Base-by-base conservation (phyloP, 2,888 invertebrate genomes). In the Cheilosia vernalis region DNA sequence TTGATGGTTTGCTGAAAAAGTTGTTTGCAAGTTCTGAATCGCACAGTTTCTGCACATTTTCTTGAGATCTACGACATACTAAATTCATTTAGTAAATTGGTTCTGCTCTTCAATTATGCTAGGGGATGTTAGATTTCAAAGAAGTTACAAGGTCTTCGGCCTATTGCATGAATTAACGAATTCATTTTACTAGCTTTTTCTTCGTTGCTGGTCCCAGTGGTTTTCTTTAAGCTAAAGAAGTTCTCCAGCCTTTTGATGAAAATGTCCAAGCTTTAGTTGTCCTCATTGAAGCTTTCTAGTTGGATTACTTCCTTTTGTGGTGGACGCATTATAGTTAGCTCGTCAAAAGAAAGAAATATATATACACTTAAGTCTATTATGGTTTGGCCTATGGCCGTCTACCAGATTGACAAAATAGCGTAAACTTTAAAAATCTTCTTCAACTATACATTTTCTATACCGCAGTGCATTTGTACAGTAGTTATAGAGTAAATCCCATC, bases 141-240 rank as follows among this genome's bases (percentile, higher is more conserved):
- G 72, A 10, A 79, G 19, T 56, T 73, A 63, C 0, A 73, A 15
- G 13, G 63, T 63, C 42, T 63, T 61, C 37, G 73, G 4, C 0
- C 73, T 4, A 74, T 56, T 33, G 56, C 55, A 30, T 70, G 56
- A 37, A 53, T 58, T 24, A 49, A 17, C 64, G 47, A 49, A 37
- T 70, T 17, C 19, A 21, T 67, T 64, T 58, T 64, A 4, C 33
- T 67, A 3, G 10, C n/a, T 49, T 51, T 10, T 0, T 27, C 27
- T 27, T 27, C 27, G 6, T 27, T 27, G 27, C 27, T 17, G 17
- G 47, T 47, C 17, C 47, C 47, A 5, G 17, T 19, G 1, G 19
- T 17, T 17, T 44, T 66, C 93, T 94, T 42, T 92, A 95, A 53
- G 6, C 40, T 30, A 9, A 30, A 30, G 30, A 30, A 30, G 7